phyloP scores from a whole-genome alignment of 2,113 vertebrate genomes.

The Tachysurus vachellii region DNA sequence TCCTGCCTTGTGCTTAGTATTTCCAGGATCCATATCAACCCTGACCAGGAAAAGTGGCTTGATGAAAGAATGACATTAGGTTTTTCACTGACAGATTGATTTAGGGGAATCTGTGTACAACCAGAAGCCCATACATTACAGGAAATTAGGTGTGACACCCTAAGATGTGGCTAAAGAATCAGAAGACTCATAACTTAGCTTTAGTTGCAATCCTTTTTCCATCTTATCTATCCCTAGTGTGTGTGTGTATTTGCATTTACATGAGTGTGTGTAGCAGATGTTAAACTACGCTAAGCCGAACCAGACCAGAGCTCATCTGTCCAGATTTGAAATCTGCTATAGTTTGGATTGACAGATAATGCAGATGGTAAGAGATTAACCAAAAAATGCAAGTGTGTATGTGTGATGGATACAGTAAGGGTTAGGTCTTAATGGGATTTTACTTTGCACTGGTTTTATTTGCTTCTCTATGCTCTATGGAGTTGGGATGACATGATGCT shows the following conservation, averaged over 20 bases:
- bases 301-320: slow-evolving; percentile 43
- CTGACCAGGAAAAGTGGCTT: neutral
- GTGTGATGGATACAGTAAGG: slow-evolving; percentile 23
- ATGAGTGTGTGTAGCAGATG: slow-evolving; percentile 15
- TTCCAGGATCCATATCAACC: neutral
- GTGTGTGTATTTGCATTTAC: neutral
- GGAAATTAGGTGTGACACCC: neutral
- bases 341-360: slow-evolving; percentile 58
- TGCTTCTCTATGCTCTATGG: slow-evolving; percentile 14
- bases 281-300: slow-evolving; percentile 27
- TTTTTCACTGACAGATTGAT: neutral
- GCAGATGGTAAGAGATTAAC: slow-evolving; percentile 73
- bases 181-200: neutral
- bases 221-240: neutral
- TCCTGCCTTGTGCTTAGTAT: neutral
- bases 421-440: slow-evolving; percentile 25
- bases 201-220: slow-evolving; percentile 3
- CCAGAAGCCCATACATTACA: neutral
- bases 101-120: neutral
- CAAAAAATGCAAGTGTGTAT: slow-evolving; percentile 26
- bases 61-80: neutral
- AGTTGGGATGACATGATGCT: slow-evolving; percentile 17
- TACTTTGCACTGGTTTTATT: neutral
- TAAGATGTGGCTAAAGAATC: neutral
- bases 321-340: slow-evolving; percentile 57